Evolutionary conservation across 2,888 invertebrate genomes (phyloP).

Genomic region (Phanerotoma sp.): DNA sequence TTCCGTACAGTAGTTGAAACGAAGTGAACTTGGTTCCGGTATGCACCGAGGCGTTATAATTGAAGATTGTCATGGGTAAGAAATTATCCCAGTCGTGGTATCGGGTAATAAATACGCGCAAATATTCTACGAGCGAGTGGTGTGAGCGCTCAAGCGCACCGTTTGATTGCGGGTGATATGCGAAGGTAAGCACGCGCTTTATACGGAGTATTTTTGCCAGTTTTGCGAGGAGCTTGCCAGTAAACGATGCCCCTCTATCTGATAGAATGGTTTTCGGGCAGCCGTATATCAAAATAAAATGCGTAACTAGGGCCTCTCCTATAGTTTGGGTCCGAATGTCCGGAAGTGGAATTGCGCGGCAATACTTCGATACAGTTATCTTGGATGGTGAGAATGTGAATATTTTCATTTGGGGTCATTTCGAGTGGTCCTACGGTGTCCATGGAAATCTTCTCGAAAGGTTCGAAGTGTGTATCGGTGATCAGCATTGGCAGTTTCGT

Average conservation of each 20-base stretch:
- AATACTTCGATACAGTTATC: slow-evolving; percentile 22
- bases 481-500: no score
- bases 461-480: slow-evolving; percentile 6
- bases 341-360: slow-evolving; percentile 5
- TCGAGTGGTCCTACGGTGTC: slow-evolving; percentile 25
- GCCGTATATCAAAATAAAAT: slow-evolving; percentile 8
- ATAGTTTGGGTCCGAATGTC: slow-evolving; percentile 8
- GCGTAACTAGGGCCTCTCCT: slow-evolving; percentile 7
- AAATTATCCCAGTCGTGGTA: not conserved
- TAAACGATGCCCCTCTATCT: slow-evolving; percentile 10
- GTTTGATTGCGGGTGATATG: slow-evolving; percentile 7
- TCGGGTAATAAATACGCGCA: not conserved
- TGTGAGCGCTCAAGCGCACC: slow-evolving; percentile 17
- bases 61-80: slow-evolving; percentile 4
- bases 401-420: slow-evolving; percentile 12
- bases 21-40: slow-evolving; percentile 16
- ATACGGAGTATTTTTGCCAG: no score
- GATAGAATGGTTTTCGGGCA: slow-evolving; percentile 12
- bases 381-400: slow-evolving; percentile 19
- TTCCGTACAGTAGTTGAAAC: slow-evolving; percentile 8
- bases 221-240: slow-evolving; percentile 9
- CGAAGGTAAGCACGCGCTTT: not conserved
- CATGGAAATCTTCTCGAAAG: slow-evolving; percentile 27
- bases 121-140: slow-evolving; percentile 8
- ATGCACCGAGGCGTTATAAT: slow-evolving; percentile 7